Base-by-base conservation (phyloP, 2,113 vertebrate genomes). In the Rhadina sibilatrix region DNA sequence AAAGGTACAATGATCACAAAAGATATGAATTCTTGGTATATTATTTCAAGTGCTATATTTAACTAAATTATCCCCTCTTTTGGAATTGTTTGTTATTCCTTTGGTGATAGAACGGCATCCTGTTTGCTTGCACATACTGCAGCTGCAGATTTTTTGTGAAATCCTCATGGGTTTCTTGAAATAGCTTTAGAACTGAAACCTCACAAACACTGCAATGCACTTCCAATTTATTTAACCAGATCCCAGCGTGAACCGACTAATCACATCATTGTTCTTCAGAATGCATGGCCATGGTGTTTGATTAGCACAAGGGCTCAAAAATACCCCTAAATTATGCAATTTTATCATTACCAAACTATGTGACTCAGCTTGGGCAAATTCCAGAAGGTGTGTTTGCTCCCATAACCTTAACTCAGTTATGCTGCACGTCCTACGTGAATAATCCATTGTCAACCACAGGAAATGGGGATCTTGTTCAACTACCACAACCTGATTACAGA, bases 61-160 rank as follows among this genome's bases (percentile, higher is more conserved):
- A 97, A 95, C 95, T 82, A 89, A 94, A 93, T 96, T 75, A 90
- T 56, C 95, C 88, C 86, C 76, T 90, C 86, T 96, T 97, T 94
- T 94, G 81, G 87, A 96, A 91, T 87, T 96, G 93, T 93, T 97
- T 97, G 89, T 97, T 96, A 96, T 96, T 96, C 96, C 95, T 96
- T 86, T 96, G 96, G 88, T 95, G 80, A 94, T 68, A 89, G 95
- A 96, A 64, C 68, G 89, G 96, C 92, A 97, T 97, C 96, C 96
- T 97, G 96, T 97, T 97, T 97, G 93, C 88, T 77, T 95, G 90
- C 57, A 75, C 83, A 90, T 72, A 38, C 31, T 89, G 96, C 96
- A 97, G 96, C 96, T 97, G 96, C 94, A 95, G 37, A 78, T 70
- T 83, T 75, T 89, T 68, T 53, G 57, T 76, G 90, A 93, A 97